Conservation (phyloP, 1,140 invertebrate species). For the Sesamia nonagrioides region DNA sequence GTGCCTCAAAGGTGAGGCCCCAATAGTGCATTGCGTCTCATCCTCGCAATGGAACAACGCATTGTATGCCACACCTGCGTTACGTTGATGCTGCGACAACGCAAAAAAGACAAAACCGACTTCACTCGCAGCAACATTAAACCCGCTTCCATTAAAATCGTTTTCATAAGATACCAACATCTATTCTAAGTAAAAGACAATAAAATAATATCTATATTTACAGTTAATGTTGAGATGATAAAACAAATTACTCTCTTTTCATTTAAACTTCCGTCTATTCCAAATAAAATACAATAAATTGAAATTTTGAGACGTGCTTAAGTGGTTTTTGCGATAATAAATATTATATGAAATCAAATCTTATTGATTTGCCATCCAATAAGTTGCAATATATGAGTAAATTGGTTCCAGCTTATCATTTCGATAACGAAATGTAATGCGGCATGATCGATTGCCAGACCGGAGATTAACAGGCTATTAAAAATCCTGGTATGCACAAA, state of each 20-base stretch:
- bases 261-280: conserved; percentile 3
- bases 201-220: conserved; percentile 33
- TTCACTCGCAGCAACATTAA: neutral
- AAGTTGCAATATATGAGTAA: neutral
- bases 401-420: too few relatives aligned
- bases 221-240: conserved; percentile 23
- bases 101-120: neutral
- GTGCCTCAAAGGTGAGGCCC: too few relatives aligned
- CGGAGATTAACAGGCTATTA: too few relatives aligned
- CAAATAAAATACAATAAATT: neutral
- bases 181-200: conserved; percentile 1
- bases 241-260: conserved; percentile 32
- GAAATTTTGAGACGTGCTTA: neutral
- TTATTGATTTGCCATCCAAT: neutral
- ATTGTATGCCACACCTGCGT: too few relatives aligned
- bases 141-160: neutral
- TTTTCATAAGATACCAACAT: neutral
- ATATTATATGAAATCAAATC: neutral
- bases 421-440: too few relatives aligned
- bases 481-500: too few relatives aligned
- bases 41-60: too few relatives aligned
- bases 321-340: neutral
- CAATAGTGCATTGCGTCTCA: too few relatives aligned
- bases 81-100: neutral
- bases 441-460: too few relatives aligned